Evolutionary conservation across 2,113 vertebrate genomes (phyloP), one percentile per base, ranked within the genome.

Genomic region (Danio rerio): DNA sequence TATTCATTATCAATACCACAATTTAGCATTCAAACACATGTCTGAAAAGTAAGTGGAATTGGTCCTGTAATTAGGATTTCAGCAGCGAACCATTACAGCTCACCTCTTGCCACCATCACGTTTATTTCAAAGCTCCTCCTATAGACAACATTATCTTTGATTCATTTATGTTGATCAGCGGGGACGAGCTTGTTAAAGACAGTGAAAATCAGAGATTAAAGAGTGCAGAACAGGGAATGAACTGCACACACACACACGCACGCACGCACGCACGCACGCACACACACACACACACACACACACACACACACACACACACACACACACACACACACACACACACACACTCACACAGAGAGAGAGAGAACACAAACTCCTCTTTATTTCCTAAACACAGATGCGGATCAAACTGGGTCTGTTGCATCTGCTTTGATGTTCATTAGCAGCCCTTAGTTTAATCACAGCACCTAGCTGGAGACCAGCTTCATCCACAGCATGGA

Each of bases 131-230:
- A 70, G 31, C 15, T 53, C 56, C 3, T 79, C 62, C 70, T 71
- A 71, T 65, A 73, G 69, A 80, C 76, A 75, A 61, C 78, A 58
- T 81, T 76, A 81, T 74, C 81, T 86, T 83, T 86, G 81, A 86
- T 86, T 83, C 42, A 82, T 83, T 78, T 81, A 49, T 83, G 43
- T 70, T 83, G 42, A 79, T 73, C 80, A 85, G 80, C 42, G 8
- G 13, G 15, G 73, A 53, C 42, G 63, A 59, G 69, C 81, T 86
- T 82, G 52, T 83, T 71, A 86, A 73, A 65, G 72, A n/a, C 56
- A 50, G 56, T 13, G 56, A 81, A 69, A 65, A 72, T 81, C 72
- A 53, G 66, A 83, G 81, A 86, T 83, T 83, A 86, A 86, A 86
- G 78, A 56, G 81, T 83, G 59, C 79, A 69, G 69, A 82, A 85